These are phyloP conservation scores for Xylocopa sonorina DNA, from an alignment of 1,140 invertebrate genomes.

Conservation along the genomic window DNA sequence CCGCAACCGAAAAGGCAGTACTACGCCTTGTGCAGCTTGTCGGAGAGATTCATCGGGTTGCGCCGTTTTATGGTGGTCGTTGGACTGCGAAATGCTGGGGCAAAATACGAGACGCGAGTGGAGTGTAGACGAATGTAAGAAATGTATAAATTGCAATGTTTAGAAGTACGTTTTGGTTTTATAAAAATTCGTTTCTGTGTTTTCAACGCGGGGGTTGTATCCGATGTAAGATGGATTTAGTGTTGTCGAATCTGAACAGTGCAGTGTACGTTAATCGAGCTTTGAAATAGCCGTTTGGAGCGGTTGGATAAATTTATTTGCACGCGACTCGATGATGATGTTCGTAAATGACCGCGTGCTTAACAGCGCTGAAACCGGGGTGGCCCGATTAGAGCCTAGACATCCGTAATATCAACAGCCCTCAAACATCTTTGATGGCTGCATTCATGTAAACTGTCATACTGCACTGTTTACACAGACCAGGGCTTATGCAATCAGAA, in stretches of 20 bases:
- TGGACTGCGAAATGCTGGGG: no score
- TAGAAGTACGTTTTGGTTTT: no score
- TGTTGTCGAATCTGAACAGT: not conserved
- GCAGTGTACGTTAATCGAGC: not conserved
- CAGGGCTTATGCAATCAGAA: constrained; percentile 23
- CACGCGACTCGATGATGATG: constrained; percentile 4
- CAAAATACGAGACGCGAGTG: no score
- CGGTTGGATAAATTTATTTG: constrained; percentile 6
- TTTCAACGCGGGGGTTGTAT: no score
- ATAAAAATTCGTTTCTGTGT: no score
- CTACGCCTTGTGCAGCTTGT: no score
- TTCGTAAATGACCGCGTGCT: constrained; percentile 18
- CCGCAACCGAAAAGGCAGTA: not conserved
- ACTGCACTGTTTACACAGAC: constrained; percentile 17
- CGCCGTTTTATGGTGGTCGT: no score
- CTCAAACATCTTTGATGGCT: constrained; percentile 33
- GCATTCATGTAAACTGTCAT: constrained; percentile 26
- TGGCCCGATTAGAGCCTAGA: constrained; percentile 17
- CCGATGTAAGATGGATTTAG: not conserved
- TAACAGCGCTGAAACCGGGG: not conserved
- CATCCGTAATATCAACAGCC: constrained; percentile 30
- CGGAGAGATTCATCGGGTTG: no score
- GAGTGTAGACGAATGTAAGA: no score
- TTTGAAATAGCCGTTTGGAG: not conserved
- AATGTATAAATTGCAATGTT: no score